A percentile compares a stretch with the other conserved stretches of the same genome.
These are phyloP conservation scores for Parnassius orleans DNA, from an alignment of 2,888 invertebrate species.

Conservation along the genomic window DNA sequence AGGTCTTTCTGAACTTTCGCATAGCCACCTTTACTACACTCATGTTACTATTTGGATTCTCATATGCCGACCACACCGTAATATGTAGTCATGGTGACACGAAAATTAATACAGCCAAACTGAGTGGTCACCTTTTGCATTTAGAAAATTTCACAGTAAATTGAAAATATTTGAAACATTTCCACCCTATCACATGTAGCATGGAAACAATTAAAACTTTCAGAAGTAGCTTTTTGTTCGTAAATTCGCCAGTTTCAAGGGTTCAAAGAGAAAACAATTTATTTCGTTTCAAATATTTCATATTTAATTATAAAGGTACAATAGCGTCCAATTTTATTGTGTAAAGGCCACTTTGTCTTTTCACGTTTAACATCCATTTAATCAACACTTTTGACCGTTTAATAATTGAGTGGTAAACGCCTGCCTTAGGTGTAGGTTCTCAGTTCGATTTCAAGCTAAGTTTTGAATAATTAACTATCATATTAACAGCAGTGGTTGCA, in stretches of 20 bases:
- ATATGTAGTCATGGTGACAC: background rate
- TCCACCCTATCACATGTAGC: slow-evolving; percentile 40
- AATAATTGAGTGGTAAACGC: background rate
- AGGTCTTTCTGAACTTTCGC: too few relatives aligned
- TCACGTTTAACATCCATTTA: slow-evolving; percentile 5
- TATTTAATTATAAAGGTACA: slow-evolving; percentile 38
- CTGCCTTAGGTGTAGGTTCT: background rate
- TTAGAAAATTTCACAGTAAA: slow-evolving; percentile 27
- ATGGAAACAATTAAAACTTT: slow-evolving; percentile 48
- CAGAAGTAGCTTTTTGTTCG: slow-evolving; percentile 32
- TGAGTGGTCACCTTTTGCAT: slow-evolving; percentile 13
- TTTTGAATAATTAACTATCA: background rate
- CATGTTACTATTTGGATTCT: too few relatives aligned
- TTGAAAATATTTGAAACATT: slow-evolving; percentile 56
- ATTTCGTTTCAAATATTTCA: slow-evolving; percentile 42
- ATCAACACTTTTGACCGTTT: slow-evolving; percentile 18
- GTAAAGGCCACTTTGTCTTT: slow-evolving; percentile 15
- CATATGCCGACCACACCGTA: too few relatives aligned
- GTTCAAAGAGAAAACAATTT: slow-evolving; percentile 35
- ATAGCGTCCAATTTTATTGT: slow-evolving; percentile 10
- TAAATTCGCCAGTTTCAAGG: slow-evolving; percentile 30
- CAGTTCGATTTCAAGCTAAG: background rate
- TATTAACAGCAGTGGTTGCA: too few relatives aligned
- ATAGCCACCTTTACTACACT: too few relatives aligned
- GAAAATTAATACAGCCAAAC: background rate